A percentile compares a stretch with the other conserved stretches of the same genome.
phyloP scores from a whole-genome alignment of 2,113 vertebrate genomes.

The Carollia perspicillata region DNA sequence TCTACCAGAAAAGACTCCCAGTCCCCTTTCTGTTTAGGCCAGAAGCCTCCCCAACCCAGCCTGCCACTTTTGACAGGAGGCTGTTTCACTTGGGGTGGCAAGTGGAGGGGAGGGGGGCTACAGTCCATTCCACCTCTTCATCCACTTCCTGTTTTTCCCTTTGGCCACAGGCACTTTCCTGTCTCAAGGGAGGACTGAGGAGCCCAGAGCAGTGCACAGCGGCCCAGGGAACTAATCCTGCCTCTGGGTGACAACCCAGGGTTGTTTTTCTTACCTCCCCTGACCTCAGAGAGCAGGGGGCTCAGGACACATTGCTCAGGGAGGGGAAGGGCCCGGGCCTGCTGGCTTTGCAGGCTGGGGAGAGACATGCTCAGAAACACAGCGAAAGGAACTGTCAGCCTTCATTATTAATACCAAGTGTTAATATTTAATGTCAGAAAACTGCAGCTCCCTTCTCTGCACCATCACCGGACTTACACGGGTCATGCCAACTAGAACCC shows the following conservation, averaged over 20 bases:
- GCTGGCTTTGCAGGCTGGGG: constrained; percentile 78
- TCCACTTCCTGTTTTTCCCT: constrained; percentile 54
- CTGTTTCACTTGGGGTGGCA: background rate
- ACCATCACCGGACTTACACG: constrained; percentile 81
- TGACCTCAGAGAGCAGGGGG: constrained; percentile 86
- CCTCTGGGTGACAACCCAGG: constrained; percentile 84
- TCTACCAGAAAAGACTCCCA: background rate
- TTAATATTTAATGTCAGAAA: constrained; percentile 99
- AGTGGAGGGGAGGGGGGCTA: too few relatives aligned
- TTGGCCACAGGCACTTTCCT: constrained; percentile 83
- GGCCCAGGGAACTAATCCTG: constrained; percentile 78
- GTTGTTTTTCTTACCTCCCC: constrained; percentile 87
- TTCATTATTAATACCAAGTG: constrained; percentile 94
- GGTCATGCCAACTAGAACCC: constrained; percentile 79
- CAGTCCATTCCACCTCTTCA: background rate
- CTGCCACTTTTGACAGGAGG: background rate
- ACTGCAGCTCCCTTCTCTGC: constrained; percentile 82
- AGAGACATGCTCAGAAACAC: constrained; percentile 83
- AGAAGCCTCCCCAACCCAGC: background rate
- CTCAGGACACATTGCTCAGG: constrained; percentile 78
- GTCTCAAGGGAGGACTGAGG: constrained; percentile 82
- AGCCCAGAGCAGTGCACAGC: constrained; percentile 80
- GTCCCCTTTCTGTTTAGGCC: background rate
- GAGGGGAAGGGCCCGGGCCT: constrained; percentile 74
- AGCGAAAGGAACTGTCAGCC: constrained; percentile 91